Evolutionary conservation across 2,888 invertebrate genomes (phyloP).

Genomic region (Stenolophus ochropezus): DNA sequence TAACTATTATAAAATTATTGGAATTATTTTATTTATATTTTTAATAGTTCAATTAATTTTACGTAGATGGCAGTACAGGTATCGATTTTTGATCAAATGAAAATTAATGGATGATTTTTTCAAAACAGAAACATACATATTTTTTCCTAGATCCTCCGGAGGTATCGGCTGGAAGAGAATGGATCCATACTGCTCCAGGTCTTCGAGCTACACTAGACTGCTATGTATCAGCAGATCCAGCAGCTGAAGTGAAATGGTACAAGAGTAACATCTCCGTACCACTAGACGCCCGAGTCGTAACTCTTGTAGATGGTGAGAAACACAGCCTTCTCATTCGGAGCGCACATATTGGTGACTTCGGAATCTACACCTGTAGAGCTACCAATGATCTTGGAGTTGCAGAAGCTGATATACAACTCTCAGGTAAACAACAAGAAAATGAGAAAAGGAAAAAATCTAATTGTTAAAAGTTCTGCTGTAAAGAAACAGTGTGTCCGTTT

Average conservation of each 20-base stretch:
- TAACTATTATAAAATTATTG: no score
- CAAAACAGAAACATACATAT: no score
- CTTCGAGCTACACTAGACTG: slow-evolving; percentile 83
- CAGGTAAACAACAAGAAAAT: slow-evolving; percentile 78
- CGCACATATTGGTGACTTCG: slow-evolving; percentile 82
- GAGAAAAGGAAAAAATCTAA: not conserved
- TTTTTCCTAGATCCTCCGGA: slow-evolving; percentile 82
- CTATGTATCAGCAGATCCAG: slow-evolving; percentile 81
- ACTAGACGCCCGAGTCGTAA: slow-evolving; percentile 72
- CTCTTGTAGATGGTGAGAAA: slow-evolving; percentile 73
- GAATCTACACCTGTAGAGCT: slow-evolving; percentile 86
- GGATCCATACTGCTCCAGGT: slow-evolving; percentile 85
- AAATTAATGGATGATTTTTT: no score
- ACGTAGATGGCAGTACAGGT: no score
- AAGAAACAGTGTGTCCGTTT: no score
- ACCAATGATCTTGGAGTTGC: slow-evolving; percentile 84
- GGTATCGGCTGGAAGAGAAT: slow-evolving; percentile 78
- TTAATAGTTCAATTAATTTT: no score
- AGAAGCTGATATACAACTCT: slow-evolving; percentile 82
- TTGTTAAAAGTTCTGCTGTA: no score
- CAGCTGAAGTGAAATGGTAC: slow-evolving; percentile 82
- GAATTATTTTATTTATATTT: no score
- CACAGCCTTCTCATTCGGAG: slow-evolving; percentile 82
- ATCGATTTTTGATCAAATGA: no score
- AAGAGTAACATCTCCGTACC: slow-evolving; percentile 78